Base-by-base conservation (phyloP, 2,888 invertebrate species). In the Exephanes ischioxanthus region DNA sequence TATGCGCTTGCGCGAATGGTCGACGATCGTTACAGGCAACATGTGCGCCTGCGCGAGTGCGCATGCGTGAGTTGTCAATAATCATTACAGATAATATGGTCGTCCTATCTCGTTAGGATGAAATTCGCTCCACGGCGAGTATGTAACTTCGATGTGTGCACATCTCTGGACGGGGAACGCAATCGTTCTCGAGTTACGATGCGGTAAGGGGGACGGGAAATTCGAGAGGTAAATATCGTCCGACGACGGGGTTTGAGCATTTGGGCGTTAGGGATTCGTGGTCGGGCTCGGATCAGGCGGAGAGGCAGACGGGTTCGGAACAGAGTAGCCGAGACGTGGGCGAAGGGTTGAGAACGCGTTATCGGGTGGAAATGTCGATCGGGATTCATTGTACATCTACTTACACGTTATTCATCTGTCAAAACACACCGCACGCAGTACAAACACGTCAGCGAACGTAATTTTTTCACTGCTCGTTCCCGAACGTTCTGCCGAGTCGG, bases 211-310 rank as follows among this genome's bases (percentile, higher is more conserved):
- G 26, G 53, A 33, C 5, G 58, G 37, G 75, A 76, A 51, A 76
- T 77, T n/a, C 68, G 71, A 77, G 63, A 70, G 63, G 76, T 70
- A 82, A 82, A 82, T 53, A 71, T 70, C 66, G 70, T n/a, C 61
- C 68, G 33, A 51, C 14, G 61, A n/a, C 37, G 45, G 72, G 19
- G 33, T 16, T 66, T n/a, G 41, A 66, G 53, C 33, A 55, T 73
- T 67, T 51, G 33, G 48, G 55, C 53, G 58, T 16, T 16, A 3
- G 26, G 41, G 14, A 22, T 45, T 5, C 5, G 26, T 26, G 19
- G 4, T 30, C 19, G 66, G 2, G 63, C 66, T 19, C 33, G 33
- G 51, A 4, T 5, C 33, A 45, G 11, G 30, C 26, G 16, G 61
- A 51, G 4, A 14, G 22, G 4, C 19, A 0, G 4, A 14, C 11